Evolutionary conservation across 2,113 vertebrate genomes (phyloP), one percentile per base, ranked within the genome.

Genomic region (Mus spicilegus): DNA sequence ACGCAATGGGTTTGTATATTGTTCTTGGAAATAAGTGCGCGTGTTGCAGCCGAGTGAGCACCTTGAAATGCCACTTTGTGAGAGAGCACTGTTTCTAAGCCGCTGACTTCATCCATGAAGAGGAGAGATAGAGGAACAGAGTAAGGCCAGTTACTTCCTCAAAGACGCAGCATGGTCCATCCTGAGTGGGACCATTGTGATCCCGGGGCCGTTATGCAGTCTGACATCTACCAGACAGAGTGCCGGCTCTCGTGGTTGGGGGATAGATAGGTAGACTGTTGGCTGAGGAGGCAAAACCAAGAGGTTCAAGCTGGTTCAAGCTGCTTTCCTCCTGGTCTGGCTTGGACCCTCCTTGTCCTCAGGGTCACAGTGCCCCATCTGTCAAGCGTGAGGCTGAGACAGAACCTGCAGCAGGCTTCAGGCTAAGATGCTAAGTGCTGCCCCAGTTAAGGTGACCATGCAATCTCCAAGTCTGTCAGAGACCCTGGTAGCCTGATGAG

Each of bases 401-500:
- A 33, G 95, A 94, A 73, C 87, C 81, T 30, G 39, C 3, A 1
- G 67, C 86, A 56, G 86, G 65, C 63, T 46, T 69, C 73, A 81
- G 56, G 70, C 87, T 91, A 77, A 89, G 93, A 54, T 92, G 58
- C 78, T 96, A 93, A 94, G 96, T 91, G 93, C 95, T 77, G 93
- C 54, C 10, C 16, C 78, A 80, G 58, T 51, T 42, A 56, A 90
- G 90, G 73, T 80, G 42, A 73, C 80, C 75, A 24, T 49, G 26
- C 90, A 95, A 87, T 95, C 80, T 39, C 33, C 1, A 5, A 13
- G 16, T 75, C 76, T 96, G 96, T 96, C 95, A 93, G 58, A 87
- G 85, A 84, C 58, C 67, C 95, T 98, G 91, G 97, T 97, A 96
- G 97, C 95, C 4, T 7, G 36, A 49, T 96, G 97, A 98, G 49